These are phyloP conservation scores for Gnathonemus longibarbis DNA, from an alignment of 2,113 vertebrate species.

Conservation along the genomic window DNA sequence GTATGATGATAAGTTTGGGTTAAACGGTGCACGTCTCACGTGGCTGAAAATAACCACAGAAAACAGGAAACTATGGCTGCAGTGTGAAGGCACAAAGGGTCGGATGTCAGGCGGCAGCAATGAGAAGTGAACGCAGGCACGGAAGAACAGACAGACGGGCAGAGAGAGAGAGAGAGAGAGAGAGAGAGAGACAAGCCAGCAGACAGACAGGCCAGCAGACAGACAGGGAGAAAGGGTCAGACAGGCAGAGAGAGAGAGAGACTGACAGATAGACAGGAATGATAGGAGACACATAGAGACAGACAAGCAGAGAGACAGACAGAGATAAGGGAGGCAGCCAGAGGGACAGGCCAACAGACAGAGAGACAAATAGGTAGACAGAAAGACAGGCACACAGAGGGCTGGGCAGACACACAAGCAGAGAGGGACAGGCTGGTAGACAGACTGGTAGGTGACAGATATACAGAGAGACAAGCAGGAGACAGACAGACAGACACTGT, in stretches of 20 bases:
- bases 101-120: not conserved
- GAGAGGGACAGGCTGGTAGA: not conserved
- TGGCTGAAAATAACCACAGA: not conserved
- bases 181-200: not conserved
- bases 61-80: conserved; percentile 4
- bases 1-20: not conserved
- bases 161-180: not conserved
- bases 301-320: no score
- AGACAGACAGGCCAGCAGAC: not conserved
- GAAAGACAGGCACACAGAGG: not conserved
- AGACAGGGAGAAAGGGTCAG: no score
- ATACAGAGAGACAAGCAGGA: not conserved
- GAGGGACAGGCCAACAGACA: no score
- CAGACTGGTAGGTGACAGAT: not conserved
- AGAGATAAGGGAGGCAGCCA: no score
- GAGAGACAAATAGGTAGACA: not conserved
- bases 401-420: not conserved
- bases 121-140: not conserved
- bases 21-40: not conserved
- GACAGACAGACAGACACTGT: not conserved
- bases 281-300: no score
- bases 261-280: not conserved
- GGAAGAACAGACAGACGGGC: not conserved
- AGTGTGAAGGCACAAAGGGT: not conserved
- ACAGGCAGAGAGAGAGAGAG: not conserved